Percentiles rank a stretch among this genome's conserved stretches.
Evolutionary conservation across 2,797 vertebrate genomes (phyloP).

Genomic region (Falco biarmicus): DNA sequence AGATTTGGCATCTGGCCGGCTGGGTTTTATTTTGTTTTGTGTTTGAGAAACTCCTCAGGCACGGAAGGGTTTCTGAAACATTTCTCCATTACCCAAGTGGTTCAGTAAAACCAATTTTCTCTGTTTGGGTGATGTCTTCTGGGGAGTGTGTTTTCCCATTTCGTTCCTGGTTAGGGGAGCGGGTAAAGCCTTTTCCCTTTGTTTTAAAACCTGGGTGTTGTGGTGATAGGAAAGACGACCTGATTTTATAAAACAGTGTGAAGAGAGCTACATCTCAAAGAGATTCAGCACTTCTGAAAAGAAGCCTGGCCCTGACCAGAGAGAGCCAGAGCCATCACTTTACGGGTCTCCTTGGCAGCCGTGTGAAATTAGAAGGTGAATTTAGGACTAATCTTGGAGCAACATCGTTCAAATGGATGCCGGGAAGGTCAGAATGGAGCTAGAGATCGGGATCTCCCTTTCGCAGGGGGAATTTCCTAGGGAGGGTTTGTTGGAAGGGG

Average conservation of each 20-base stretch:
- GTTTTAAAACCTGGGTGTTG: not conserved
- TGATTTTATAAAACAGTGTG: not conserved
- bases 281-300: not conserved
- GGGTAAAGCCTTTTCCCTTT: not conserved
- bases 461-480: not conserved
- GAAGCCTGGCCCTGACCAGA: not conserved
- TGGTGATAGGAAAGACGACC: not conserved
- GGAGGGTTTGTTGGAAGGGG: not conserved
- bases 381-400: not conserved
- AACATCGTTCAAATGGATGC: not conserved
- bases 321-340: not conserved
- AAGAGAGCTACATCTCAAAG: not conserved
- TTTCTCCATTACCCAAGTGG: not conserved
- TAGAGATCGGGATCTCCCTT: not conserved
- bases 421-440: not conserved
- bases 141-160: not conserved
- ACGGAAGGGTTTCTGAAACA: not conserved
- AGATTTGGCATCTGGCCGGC: not conserved
- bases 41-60: not conserved
- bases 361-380: not conserved
- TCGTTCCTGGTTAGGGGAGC: not conserved
- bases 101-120: not conserved
- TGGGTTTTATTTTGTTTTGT: not conserved
- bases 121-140: not conserved
- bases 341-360: not conserved